Conservation (phyloP, 2,113 vertebrate genomes). For the Acrocephalus kingi region DNA sequence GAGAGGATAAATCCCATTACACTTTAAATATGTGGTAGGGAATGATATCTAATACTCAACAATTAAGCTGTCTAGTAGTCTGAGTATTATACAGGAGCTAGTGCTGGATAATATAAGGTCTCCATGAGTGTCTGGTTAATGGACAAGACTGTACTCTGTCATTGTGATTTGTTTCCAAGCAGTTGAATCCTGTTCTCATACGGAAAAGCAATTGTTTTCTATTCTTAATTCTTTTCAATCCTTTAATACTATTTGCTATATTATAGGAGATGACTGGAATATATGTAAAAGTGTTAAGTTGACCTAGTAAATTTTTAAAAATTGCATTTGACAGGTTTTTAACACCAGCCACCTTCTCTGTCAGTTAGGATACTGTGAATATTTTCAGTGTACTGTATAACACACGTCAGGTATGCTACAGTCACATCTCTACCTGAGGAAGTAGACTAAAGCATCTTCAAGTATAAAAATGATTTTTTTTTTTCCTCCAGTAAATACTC, state of each 20-base stretch:
- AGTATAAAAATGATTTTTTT: not conserved
- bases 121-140: not conserved
- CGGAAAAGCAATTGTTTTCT: not conserved
- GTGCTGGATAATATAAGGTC: not conserved
- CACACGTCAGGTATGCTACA: not conserved
- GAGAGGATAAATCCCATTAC: accelerated
- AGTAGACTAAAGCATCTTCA: not conserved
- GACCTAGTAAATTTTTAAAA: not conserved
- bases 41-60: not conserved
- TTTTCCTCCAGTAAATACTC: not conserved
- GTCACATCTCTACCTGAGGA: not conserved
- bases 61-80: not conserved
- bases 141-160: not conserved
- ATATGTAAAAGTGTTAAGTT: not conserved
- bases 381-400: not conserved
- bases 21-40: not conserved
- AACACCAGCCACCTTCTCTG: not conserved
- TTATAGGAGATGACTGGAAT: not conserved
- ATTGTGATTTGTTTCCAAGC: not conserved
- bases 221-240: not conserved
- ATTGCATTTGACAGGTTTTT: not conserved
- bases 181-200: not conserved
- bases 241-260: not conserved
- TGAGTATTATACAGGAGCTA: not conserved
- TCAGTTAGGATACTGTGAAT: not conserved